A percentile compares a stretch with the other conserved stretches of the same genome.
phyloP scores from a whole-genome alignment of 2,797 vertebrate genomes.

The Spinibarbus caldwelli region DNA sequence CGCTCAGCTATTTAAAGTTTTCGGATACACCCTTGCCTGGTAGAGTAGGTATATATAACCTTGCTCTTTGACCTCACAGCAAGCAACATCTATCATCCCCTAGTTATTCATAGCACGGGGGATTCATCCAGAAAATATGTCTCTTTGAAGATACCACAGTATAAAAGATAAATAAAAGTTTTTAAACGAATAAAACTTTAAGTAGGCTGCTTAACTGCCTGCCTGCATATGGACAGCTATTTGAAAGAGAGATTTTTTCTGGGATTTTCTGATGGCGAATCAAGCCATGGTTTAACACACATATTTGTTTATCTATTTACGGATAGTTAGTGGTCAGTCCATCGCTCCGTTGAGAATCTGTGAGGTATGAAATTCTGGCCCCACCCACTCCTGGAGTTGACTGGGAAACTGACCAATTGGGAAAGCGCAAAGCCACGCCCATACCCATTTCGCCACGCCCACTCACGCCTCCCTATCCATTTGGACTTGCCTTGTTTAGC shows the following conservation, averaged over 20 bases:
- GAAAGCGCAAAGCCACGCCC: constrained; percentile 12
- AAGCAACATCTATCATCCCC: constrained; percentile 40
- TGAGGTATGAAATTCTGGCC: neutral
- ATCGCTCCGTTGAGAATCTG: neutral
- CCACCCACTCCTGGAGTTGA: constrained; percentile 5
- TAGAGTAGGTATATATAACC: constrained; percentile 60
- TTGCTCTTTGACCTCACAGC: constrained; percentile 55
- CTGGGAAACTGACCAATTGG: constrained; percentile 17
- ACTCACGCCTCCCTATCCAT: constrained; percentile 7
- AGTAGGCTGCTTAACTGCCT: neutral
- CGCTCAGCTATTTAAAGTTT: constrained; percentile 56
- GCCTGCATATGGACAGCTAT: neutral
- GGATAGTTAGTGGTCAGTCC: constrained; percentile 6
- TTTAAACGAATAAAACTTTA: neutral
- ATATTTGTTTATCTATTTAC: neutral
- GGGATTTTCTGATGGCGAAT: neutral
- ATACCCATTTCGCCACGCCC: neutral
- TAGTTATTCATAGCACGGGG: constrained; percentile 47
- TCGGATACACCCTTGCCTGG: constrained; percentile 42
- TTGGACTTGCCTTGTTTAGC: constrained; percentile 51
- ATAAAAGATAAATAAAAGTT: neutral
- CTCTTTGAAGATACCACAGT: neutral
- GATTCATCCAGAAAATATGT: constrained; percentile 13
- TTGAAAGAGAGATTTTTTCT: too few relatives aligned
- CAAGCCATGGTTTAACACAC: neutral